Evolutionary conservation across 37 sponge, comb jelly and placozoan species (phyloP).

Genomic region (Bolinopsis microptera): DNA sequence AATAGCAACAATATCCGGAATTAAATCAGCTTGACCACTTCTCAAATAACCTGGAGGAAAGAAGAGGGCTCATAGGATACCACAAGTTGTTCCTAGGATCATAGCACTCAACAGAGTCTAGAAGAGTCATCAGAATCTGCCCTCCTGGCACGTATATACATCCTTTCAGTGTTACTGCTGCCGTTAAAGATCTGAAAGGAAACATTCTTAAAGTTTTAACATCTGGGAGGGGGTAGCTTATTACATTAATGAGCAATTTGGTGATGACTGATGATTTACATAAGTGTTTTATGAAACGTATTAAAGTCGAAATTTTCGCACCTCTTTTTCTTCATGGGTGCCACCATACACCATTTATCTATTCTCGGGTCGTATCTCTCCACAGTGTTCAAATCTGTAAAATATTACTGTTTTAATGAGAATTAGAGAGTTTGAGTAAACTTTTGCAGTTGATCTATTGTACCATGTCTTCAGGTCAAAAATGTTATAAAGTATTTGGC

Average conservation of each 20-base stretch:
- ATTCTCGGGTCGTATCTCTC: conserved; percentile 42
- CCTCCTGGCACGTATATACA: conserved; percentile 65
- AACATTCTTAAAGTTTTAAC: no score
- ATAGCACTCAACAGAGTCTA: conserved; percentile 59
- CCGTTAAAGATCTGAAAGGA: conserved; percentile 36
- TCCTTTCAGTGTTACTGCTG: conserved; percentile 53
- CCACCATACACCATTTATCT: conserved; percentile 46
- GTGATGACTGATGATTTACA: no score
- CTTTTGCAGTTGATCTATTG: no score
- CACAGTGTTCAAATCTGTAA: conserved; percentile 52
- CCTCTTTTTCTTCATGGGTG: conserved; percentile 56
- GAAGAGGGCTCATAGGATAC: conserved; percentile 58
- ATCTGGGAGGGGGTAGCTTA: not conserved
- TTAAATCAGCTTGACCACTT: no score
- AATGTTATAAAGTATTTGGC: no score
- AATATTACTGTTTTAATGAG: no score
- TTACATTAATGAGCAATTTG: not conserved
- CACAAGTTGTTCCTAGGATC: conserved; percentile 60
- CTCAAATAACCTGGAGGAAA: conserved; percentile 40
- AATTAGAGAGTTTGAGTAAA: no score
- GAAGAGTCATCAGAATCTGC: conserved; percentile 63
- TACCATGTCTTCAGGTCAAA: no score
- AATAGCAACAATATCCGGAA: no score
- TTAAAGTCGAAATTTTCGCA: no score
- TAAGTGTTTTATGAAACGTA: no score